Evolutionary conservation across 2,113 vertebrate species (phyloP).

Genomic region (Craseonycteris thonglongyai): DNA sequence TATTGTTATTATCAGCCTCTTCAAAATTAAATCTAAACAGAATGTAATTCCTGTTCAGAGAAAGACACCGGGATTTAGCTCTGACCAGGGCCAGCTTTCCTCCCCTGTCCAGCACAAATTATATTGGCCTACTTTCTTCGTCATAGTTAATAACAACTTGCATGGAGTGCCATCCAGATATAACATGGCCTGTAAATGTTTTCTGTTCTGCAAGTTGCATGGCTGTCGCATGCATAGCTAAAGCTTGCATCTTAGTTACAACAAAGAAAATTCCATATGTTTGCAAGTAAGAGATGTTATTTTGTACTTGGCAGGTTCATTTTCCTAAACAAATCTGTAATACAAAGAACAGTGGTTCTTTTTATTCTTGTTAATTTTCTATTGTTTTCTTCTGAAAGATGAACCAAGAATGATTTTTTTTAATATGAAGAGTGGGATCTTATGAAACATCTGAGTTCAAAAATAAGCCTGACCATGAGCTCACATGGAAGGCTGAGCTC

Average conservation of each 20-base stretch:
- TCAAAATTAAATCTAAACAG: background rate
- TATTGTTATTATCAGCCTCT: background rate
- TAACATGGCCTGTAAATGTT: background rate
- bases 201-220: background rate
- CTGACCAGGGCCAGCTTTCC: background rate
- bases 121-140: constrained; percentile 22
- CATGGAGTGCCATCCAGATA: background rate
- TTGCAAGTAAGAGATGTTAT: background rate
- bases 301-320: constrained; percentile 16
- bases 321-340: constrained; percentile 22
- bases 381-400: background rate
- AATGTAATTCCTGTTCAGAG: constrained; percentile 18
- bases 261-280: background rate
- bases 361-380: background rate
- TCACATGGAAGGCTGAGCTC: background rate
- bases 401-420: background rate
- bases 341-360: background rate
- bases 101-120: background rate
- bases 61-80: background rate
- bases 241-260: constrained; percentile 17
- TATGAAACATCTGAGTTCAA: background rate
- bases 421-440: background rate
- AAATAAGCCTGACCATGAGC: background rate
- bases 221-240: constrained; percentile 1
- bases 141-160: constrained; percentile 18